Evolutionary conservation across 2,888 invertebrate genomes (phyloP), one percentile per base, ranked within the genome.

Genomic region (Hermodice carunculata): DNA sequence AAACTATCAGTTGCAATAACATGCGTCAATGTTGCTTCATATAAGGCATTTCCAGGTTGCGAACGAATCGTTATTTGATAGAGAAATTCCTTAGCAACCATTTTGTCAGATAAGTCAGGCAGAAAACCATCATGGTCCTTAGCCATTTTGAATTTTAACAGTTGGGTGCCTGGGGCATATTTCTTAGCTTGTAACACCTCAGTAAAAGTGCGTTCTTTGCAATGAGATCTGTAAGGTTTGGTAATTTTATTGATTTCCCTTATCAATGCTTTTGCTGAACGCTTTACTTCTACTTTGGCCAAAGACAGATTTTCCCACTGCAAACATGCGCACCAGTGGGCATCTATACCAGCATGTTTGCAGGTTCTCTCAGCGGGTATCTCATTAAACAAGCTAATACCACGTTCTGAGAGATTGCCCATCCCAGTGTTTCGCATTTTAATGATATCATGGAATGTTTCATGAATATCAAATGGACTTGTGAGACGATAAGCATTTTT

Each of bases 301-400:
- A 32, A 26, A 40, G 32, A 6, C 3, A 59, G 49, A 49, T 31
- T 48, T 3, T 59, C n/a, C 59, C 59, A 59, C 14, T 49, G 37
- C 5, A 96, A 88, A 81, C 97, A 97, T 0, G 95, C 92, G 82
- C 97, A 97, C 97, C 97, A 97, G 83, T 97, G 97, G 0, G 96
- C 92, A 81, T 95, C 95, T 65, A 97, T 93, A 60, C 92, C 94
- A 0, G 96, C 96, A 83, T 94, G 91, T 4, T 91, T 90, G 82
- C 96, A 96, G 5, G 93, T 93, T 28, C 96, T 89, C 73, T 91
- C 90, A 6, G 86, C 79, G 0, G 95, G 92, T 14, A 84, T 77
- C 59, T 75, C 69, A 31, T 64, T 58, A 64, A 85, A 80, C 43
- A 83, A 66, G 54, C 83, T 83, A 34, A 81, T 77, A 8, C 80